Evolutionary conservation across 2,797 vertebrate species (phyloP).

Genomic region (Macropodus opercularis): DNA sequence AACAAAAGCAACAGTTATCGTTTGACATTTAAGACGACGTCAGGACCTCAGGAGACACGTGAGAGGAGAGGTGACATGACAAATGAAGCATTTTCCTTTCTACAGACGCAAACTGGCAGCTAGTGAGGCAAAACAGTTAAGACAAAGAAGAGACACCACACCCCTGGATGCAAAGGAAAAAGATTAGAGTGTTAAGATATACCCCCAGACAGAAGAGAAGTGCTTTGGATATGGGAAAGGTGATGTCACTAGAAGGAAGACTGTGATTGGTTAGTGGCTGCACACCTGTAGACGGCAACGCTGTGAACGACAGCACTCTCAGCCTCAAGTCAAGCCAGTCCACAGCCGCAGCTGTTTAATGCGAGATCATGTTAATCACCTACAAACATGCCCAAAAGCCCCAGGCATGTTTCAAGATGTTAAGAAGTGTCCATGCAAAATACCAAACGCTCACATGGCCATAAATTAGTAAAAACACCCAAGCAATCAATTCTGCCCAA

Average conservation of each 20-base stretch:
- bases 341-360: slow-evolving; percentile 42
- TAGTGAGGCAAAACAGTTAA: slow-evolving; percentile 53
- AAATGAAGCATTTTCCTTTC: slow-evolving; percentile 2
- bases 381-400: slow-evolving; percentile 49
- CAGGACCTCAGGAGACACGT: slow-evolving; percentile 32
- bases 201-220: slow-evolving; percentile 25
- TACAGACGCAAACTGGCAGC: slow-evolving; percentile 26
- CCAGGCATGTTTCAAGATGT: slow-evolving; percentile 49
- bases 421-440: slow-evolving; percentile 72
- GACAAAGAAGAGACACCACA: slow-evolving; percentile 36
- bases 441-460: slow-evolving; percentile 11
- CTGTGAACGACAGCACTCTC: slow-evolving; percentile 53
- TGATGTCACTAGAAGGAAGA: slow-evolving; percentile 47
- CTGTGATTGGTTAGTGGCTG: slow-evolving; percentile 71
- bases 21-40: neutral
- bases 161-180: slow-evolving; percentile 40
- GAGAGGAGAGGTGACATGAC: slow-evolving; percentile 20
- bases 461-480: slow-evolving; percentile 19
- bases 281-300: slow-evolving; percentile 55
- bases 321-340: slow-evolving; percentile 61
- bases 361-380: slow-evolving; percentile 71
- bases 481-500: slow-evolving; percentile 52
- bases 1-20: slow-evolving; percentile 47
- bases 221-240: slow-evolving; percentile 38
- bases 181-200: slow-evolving; percentile 46